These are phyloP conservation scores for Tragelaphus strepsiceros DNA, from an alignment of 2,113 vertebrate species.

Conservation along the genomic window DNA sequence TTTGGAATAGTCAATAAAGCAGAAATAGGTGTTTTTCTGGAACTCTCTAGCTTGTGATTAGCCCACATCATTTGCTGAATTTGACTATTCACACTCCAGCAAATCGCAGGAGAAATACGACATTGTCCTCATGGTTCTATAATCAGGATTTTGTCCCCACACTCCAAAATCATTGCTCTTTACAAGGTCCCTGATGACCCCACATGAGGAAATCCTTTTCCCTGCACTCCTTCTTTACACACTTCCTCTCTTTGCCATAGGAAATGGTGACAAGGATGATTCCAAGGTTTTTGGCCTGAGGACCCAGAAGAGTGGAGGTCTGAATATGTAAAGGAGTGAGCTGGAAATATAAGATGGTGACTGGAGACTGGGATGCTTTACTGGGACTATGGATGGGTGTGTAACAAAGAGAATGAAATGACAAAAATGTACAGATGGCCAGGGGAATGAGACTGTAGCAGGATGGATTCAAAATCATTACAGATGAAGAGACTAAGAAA, in stretches of 20 bases:
- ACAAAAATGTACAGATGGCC: not conserved
- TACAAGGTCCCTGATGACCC: not conserved
- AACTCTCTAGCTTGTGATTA: not conserved
- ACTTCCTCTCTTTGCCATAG: not conserved
- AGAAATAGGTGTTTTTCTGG: too few relatives aligned
- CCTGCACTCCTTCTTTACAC: not conserved
- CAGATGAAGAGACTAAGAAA: not conserved
- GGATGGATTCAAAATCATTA: not conserved
- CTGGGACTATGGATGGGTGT: not conserved
- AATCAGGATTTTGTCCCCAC: not conserved
- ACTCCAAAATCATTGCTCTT: not conserved
- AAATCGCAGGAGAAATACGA: not conserved
- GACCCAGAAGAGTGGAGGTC: not conserved
- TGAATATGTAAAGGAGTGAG: not conserved
- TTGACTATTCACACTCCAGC: not conserved
- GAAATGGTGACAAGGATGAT: not conserved
- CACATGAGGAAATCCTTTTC: not conserved
- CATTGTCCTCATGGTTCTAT: not conserved
- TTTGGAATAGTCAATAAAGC: too few relatives aligned
- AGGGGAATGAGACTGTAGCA: not conserved
- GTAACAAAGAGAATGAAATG: not conserved
- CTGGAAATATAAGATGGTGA: not conserved
- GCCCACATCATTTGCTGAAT: not conserved
- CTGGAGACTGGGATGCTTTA: not conserved
- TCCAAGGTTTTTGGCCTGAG: not conserved